phyloP scores from a whole-genome alignment of 2,113 vertebrate species.

The Sialia sialis region DNA sequence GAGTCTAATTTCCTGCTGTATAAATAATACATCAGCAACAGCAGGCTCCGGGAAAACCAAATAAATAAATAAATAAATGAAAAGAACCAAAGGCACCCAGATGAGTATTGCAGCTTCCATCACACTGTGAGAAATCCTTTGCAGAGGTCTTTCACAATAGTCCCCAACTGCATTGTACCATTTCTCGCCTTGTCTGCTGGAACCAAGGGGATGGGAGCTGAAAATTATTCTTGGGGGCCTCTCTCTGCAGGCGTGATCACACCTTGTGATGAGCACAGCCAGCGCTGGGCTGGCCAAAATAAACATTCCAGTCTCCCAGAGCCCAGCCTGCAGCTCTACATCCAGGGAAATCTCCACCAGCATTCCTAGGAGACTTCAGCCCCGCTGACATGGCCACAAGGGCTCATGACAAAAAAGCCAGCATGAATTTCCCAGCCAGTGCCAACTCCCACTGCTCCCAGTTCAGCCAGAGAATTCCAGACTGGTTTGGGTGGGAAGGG shows the following conservation, averaged over 20 bases:
- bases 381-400: not conserved
- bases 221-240: not conserved
- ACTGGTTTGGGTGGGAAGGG: not conserved
- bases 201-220: conserved; percentile 6
- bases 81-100: not conserved
- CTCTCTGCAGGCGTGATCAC: not conserved
- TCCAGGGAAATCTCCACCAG: not conserved
- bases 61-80: not conserved
- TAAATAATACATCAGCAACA: conserved; percentile 66
- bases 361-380: not conserved
- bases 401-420: rapidly evolving
- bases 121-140: conserved; percentile 9
- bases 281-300: not conserved
- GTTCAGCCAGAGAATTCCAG: not conserved
- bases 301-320: not conserved
- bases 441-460: not conserved
- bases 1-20: conserved; percentile 65
- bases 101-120: conserved; percentile 13
- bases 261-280: conserved; percentile 33
- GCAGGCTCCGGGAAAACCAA: conserved; percentile 31
- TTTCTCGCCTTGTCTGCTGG: conserved; percentile 34
- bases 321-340: not conserved
- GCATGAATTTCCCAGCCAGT: rapidly evolving
- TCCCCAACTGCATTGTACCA: conserved; percentile 4
- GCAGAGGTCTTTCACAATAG: conserved; percentile 24